Evolutionary conservation across 2,113 vertebrate genomes (phyloP).

Genomic region (Vulpes ferrilata): DNA sequence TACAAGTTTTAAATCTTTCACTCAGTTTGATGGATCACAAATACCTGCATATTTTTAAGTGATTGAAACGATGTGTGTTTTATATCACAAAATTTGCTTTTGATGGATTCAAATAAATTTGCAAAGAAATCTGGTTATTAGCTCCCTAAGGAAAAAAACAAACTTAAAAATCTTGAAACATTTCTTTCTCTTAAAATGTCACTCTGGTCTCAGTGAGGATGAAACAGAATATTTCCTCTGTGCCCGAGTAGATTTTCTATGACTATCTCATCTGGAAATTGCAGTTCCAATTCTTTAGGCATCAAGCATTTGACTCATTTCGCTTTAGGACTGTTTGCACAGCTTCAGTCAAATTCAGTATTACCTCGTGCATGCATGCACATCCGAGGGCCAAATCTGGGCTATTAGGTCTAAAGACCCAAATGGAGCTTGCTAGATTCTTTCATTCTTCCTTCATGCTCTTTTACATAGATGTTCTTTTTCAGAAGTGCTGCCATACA

Average conservation of each 20-base stretch:
- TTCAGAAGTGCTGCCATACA: conserved; percentile 70
- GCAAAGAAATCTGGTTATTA: conserved; percentile 36
- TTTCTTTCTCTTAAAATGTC: conserved; percentile 51
- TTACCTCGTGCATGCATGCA: conserved; percentile 37
- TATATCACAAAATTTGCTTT: conserved; percentile 35
- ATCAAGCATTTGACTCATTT: conserved; percentile 51
- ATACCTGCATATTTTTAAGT: conserved; percentile 4
- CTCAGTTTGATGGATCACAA: conserved; percentile 49
- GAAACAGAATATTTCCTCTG: conserved; percentile 56
- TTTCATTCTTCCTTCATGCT: conserved; percentile 72
- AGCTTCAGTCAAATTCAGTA: conserved; percentile 57
- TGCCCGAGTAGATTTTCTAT: conserved; percentile 21
- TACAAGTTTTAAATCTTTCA: conserved; percentile 59
- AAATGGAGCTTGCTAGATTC: conserved; percentile 67
- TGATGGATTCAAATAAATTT: background rate
- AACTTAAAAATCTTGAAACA: background rate
- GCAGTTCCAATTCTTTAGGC: conserved; percentile 64
- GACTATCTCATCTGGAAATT: conserved; percentile 52
- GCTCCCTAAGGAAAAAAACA: background rate
- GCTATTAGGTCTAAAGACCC: conserved; percentile 71
- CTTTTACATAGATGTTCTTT: conserved; percentile 71
- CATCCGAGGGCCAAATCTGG: conserved; percentile 64
- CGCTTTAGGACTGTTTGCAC: conserved; percentile 59
- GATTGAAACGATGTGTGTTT: conserved; percentile 35
- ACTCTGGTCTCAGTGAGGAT: background rate